Percentiles rank a stretch among this genome's conserved stretches.
phyloP scores from a whole-genome alignment of 1,140 invertebrate genomes.

The Archivesica marissinica region DNA sequence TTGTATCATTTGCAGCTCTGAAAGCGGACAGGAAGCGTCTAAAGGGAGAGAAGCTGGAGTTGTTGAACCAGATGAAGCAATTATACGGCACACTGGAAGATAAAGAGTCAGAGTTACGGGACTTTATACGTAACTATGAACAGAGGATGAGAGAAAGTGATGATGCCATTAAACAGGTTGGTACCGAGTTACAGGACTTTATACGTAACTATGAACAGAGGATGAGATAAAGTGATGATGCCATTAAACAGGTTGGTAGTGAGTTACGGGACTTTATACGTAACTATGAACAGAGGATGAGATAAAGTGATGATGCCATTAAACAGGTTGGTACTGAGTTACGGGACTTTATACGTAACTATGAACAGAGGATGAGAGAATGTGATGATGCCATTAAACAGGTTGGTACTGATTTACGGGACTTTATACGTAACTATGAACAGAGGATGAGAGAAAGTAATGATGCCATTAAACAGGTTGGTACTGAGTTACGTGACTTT shows the following conservation, averaged over 20 bases:
- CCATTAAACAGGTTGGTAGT: slow-evolving; percentile 86
- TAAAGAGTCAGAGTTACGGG: slow-evolving; percentile 95
- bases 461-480: slow-evolving; percentile 87
- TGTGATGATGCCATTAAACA: slow-evolving; percentile 89
- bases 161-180: slow-evolving; percentile 87
- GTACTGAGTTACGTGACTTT: slow-evolving; percentile 95
- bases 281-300: slow-evolving; percentile 95
- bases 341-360: slow-evolving; percentile 96
- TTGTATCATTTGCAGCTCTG: slow-evolving; percentile 85
- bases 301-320: slow-evolving; percentile 89
- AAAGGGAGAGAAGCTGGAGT: slow-evolving; percentile 96
- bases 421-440: slow-evolving; percentile 97
- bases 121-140: slow-evolving; percentile 97
- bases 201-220: slow-evolving; percentile 96
- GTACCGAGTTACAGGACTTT: slow-evolving; percentile 94
- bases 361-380: slow-evolving; percentile 93
- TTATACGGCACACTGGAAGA: slow-evolving; percentile 96
- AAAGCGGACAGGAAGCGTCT: slow-evolving; percentile 95
- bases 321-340: slow-evolving; percentile 89
- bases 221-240: slow-evolving; percentile 90
- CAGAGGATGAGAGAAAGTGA: slow-evolving; percentile 92
- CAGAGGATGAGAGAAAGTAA: slow-evolving; percentile 92
- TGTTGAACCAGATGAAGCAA: slow-evolving; percentile 97
- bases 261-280: slow-evolving; percentile 96
- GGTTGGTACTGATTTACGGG: slow-evolving; percentile 90